These are phyloP conservation scores for Mantis religiosa DNA, from an alignment of 2,888 invertebrate species.

Conservation along the genomic window DNA sequence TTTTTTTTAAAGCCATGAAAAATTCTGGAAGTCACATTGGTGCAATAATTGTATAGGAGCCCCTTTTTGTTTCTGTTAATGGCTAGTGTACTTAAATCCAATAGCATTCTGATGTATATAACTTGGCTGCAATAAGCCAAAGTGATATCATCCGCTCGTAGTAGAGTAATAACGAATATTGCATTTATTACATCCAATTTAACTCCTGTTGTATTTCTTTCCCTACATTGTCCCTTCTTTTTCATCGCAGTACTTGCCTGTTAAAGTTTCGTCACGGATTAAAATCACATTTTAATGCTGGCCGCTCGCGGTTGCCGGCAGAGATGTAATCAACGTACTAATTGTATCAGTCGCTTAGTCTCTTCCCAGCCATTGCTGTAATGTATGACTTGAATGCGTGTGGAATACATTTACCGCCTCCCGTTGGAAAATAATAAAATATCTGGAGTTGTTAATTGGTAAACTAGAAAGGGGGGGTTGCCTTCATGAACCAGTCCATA, in stretches of 20 bases:
- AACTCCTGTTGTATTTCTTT: not conserved
- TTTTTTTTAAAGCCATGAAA: too few relatives aligned
- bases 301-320: not conserved
- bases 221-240: not conserved
- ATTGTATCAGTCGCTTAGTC: not conserved
- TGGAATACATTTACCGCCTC: not conserved
- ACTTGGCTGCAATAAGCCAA: not conserved
- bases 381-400: not conserved
- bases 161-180: not conserved
- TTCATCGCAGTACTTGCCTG: not conserved
- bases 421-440: not conserved
- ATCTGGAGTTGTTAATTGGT: not conserved
- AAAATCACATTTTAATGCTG: not conserved
- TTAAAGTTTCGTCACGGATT: conserved; percentile 3
- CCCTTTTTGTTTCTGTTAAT: not conserved
- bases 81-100: not conserved
- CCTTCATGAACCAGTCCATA: too few relatives aligned
- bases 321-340: not conserved
- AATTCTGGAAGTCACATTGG: too few relatives aligned
- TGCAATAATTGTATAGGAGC: too few relatives aligned
- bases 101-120: not conserved
- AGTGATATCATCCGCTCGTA: not conserved
- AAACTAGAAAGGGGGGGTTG: not conserved
- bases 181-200: not conserved
- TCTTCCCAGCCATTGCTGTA: not conserved